These are phyloP conservation scores for Cinara cedri DNA, from an alignment of 2,888 invertebrate genomes.

Conservation along the genomic window DNA sequence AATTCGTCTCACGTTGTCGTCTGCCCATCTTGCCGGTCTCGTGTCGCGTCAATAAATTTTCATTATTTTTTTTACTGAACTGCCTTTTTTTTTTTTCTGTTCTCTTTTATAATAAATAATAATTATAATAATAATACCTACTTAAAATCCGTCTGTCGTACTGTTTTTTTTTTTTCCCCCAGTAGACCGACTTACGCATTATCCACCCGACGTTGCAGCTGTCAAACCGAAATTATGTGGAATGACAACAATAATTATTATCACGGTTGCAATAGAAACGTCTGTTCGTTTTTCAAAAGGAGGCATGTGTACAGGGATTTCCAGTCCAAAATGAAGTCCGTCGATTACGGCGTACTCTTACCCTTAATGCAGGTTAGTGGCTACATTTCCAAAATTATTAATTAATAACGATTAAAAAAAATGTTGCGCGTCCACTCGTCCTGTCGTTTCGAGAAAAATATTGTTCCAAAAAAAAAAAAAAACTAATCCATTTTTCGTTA, in stretches of 20 bases:
- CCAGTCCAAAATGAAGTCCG: slow-evolving; percentile 43
- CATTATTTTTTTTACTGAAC: neutral
- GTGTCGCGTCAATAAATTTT: neutral
- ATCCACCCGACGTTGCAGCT: no score
- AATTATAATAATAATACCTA: no score
- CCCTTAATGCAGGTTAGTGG: slow-evolving; percentile 49
- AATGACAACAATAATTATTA: slow-evolving; percentile 29
- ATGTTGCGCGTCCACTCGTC: no score
- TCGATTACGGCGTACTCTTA: slow-evolving; percentile 15
- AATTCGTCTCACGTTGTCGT: no score
- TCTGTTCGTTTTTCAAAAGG: slow-evolving; percentile 22
- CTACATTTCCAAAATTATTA: no score
- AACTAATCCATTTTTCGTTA: neutral
- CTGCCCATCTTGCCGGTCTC: neutral
- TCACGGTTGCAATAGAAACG: slow-evolving; percentile 20
- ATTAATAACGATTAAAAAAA: no score
- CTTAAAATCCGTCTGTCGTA: no score
- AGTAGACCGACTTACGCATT: no score
- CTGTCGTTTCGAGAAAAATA: no score
- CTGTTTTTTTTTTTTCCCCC: no score
- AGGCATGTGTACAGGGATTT: slow-evolving; percentile 26
- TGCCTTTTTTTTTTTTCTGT: neutral
- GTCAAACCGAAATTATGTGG: slow-evolving; percentile 31
- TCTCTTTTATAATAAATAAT: neutral
- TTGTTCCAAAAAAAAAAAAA: neutral